phyloP scores from a whole-genome alignment of 1,140 invertebrate species.

The Aphelenchoides besseyi region DNA sequence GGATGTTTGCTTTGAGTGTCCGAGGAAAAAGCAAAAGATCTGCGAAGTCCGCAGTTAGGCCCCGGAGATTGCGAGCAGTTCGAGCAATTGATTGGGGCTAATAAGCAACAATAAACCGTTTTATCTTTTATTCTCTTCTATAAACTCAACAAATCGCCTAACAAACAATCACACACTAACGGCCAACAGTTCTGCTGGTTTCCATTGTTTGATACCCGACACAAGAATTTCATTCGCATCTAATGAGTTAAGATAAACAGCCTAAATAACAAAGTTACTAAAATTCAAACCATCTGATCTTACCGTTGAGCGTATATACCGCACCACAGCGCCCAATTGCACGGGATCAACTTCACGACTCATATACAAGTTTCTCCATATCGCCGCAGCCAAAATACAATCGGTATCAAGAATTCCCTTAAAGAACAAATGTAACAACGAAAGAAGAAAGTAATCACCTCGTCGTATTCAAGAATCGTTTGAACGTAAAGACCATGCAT shows the following conservation, averaged over 20 bases:
- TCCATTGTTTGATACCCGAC: constrained; percentile 30
- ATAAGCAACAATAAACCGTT: no score
- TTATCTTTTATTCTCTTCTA: background rate
- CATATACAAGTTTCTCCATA: constrained; percentile 40
- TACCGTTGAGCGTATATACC: constrained; percentile 41
- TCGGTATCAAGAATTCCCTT: constrained; percentile 41
- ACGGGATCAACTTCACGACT: constrained; percentile 24
- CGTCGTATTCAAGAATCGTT: constrained; percentile 43
- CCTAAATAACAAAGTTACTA: constrained; percentile 16
- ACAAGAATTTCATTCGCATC: constrained; percentile 30
- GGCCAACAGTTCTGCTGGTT: constrained; percentile 28
- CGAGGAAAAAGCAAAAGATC: no score
- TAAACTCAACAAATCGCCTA: background rate
- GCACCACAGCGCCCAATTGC: constrained; percentile 31
- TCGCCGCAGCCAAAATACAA: constrained; percentile 26
- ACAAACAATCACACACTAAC: background rate
- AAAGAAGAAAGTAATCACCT: constrained; percentile 14
- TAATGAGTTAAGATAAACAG: constrained; percentile 25
- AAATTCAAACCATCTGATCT: background rate
- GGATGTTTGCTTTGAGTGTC: no score
- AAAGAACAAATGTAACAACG: background rate
- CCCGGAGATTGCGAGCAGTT: no score
- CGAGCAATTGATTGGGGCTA: no score
- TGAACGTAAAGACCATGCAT: constrained; percentile 41
- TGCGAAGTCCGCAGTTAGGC: no score